A percentile compares a stretch with the other conserved stretches of the same genome.
phyloP scores from a whole-genome alignment of 2,113 vertebrate species.

The Anhinga anhinga region DNA sequence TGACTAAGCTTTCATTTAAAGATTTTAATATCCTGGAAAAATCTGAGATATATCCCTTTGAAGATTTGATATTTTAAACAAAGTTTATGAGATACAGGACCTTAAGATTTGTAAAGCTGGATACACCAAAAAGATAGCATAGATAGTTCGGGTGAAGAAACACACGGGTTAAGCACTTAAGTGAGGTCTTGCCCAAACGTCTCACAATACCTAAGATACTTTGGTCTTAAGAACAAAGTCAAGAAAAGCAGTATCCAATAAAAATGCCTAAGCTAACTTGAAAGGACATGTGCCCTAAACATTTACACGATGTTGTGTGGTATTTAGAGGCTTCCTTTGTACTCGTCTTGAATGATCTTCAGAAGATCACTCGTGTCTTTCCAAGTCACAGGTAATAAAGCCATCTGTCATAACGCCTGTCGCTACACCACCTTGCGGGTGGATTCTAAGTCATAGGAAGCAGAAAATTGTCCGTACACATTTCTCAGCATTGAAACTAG shows the following conservation, averaged over 20 bases:
- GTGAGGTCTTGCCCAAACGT: not conserved
- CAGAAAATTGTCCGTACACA: not conserved
- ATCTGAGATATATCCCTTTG: not conserved
- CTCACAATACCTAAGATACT: not conserved
- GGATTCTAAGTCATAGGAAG: not conserved
- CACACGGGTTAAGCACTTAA: not conserved
- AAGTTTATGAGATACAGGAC: not conserved
- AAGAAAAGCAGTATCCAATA: not conserved
- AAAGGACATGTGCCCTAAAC: not conserved
- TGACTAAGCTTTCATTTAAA: constrained; percentile 6
- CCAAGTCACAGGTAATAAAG: constrained; percentile 30
- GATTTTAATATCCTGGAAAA: not conserved
- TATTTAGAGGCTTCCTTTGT: not conserved
- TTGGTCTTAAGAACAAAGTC: not conserved
- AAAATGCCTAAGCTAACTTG: not conserved
- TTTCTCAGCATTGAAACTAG: not conserved
- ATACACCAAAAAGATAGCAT: not conserved
- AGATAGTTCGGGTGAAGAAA: not conserved
- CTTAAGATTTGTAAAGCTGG: not conserved
- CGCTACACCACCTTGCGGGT: not conserved
- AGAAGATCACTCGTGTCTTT: not conserved
- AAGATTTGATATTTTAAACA: constrained; percentile 16
- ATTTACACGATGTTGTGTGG: not conserved
- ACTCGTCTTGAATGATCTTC: not conserved
- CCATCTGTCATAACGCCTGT: not conserved